These are phyloP conservation scores for Harlomillsia oculata DNA, from an alignment of 1,140 invertebrate species.

Conservation along the genomic window DNA sequence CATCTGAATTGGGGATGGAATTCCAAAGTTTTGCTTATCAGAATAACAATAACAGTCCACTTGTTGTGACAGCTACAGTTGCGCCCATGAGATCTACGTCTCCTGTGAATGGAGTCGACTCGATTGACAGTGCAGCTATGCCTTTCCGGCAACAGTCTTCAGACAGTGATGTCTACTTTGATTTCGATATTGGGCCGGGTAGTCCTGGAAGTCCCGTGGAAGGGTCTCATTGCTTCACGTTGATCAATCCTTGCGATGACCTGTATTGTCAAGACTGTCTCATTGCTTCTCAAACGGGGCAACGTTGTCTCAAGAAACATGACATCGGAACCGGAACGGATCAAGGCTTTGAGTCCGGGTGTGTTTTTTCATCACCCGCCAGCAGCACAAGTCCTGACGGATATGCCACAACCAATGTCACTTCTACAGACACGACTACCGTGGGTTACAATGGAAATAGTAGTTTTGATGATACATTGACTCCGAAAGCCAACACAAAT, in stretches of 20 bases:
- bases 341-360: slow-evolving; percentile 45
- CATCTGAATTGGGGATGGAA: neutral
- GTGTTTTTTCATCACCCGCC: slow-evolving; percentile 41
- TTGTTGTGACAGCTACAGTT: neutral
- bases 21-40: neutral
- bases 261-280: slow-evolving; percentile 9
- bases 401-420: neutral
- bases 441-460: too few relatives aligned
- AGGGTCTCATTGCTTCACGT: neutral
- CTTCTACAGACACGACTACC: neutral
- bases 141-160: slow-evolving; percentile 41
- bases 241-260: slow-evolving; percentile 24
- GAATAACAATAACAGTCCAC: slow-evolving; percentile 15
- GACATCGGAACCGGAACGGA: slow-evolving; percentile 28
- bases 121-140: slow-evolving; percentile 34
- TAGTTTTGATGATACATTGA: too few relatives aligned
- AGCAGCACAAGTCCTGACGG: slow-evolving; percentile 35
- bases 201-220: slow-evolving; percentile 54
- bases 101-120: neutral
- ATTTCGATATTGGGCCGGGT: slow-evolving; percentile 51
- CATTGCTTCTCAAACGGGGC: slow-evolving; percentile 24
- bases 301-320: slow-evolving; percentile 37
- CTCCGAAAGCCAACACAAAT: neutral
- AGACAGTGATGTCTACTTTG: slow-evolving; percentile 50
- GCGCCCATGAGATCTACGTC: neutral